Percentiles rank a stretch among this genome's conserved stretches.
Conservation (phyloP, 2,888 invertebrate species). For the Drosophila paracracens region DNA sequence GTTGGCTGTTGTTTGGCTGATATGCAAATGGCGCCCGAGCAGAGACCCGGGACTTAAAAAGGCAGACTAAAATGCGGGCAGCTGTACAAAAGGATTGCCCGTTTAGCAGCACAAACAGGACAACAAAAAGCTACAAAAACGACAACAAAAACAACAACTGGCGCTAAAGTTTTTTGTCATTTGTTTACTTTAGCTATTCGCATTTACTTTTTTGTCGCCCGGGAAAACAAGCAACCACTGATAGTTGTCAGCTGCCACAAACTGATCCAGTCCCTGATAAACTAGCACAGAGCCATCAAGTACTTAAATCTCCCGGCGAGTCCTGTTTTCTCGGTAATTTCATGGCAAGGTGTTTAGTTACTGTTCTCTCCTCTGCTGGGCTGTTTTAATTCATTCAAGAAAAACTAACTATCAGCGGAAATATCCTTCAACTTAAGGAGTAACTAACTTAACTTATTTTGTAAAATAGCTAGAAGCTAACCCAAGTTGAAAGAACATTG, state of each 20-base stretch:
- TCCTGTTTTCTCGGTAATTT: conserved; percentile 38
- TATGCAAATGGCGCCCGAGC: conserved; percentile 47
- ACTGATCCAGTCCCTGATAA: conserved; percentile 49
- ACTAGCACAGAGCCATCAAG: conserved; percentile 36
- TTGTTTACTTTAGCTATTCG: conserved; percentile 66
- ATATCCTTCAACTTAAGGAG: background rate
- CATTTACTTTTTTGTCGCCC: conserved; percentile 57
- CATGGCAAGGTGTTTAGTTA: conserved; percentile 35
- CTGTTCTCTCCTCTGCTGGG: background rate
- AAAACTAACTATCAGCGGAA: background rate
- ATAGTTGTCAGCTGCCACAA: conserved; percentile 72
- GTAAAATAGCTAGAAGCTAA: background rate
- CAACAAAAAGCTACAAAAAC: conserved; percentile 32
- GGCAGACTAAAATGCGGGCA: conserved; percentile 56
- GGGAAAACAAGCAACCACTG: conserved; percentile 52
- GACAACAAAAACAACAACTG: conserved; percentile 19
- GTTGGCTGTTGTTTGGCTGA: conserved; percentile 34
- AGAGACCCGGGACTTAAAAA: conserved; percentile 27
- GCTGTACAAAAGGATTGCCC: conserved; percentile 67
- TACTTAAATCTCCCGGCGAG: conserved; percentile 41
- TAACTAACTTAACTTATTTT: background rate
- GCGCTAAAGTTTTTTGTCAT: conserved; percentile 55
- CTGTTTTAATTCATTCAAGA: background rate
- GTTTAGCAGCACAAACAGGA: conserved; percentile 61
- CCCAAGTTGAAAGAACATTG: background rate